Conservation (phyloP, 2,888 invertebrate genomes). For the Thymelicus lineola region DNA sequence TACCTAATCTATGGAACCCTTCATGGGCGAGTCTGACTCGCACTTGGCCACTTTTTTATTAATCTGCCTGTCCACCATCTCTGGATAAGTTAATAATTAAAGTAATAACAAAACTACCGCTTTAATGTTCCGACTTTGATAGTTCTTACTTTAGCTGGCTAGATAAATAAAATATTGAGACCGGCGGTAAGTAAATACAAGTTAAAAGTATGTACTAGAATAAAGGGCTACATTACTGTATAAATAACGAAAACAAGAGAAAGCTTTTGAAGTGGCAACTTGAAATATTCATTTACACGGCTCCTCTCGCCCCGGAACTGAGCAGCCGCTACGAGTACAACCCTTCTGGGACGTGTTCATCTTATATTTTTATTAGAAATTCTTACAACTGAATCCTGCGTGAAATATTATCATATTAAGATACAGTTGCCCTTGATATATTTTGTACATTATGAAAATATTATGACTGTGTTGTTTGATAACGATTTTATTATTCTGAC, state of each 20-base stretch:
- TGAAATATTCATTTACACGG: conserved; percentile 31
- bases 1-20: too few species aligned
- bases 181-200: neutral
- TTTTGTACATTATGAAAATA: neutral
- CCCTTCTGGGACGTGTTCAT: conserved; percentile 21
- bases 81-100: too few species aligned
- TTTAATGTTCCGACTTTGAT: too few species aligned
- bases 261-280: conserved; percentile 30
- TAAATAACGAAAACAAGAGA: conserved; percentile 32
- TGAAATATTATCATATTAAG: conserved; percentile 2
- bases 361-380: conserved; percentile 17
- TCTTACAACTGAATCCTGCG: neutral
- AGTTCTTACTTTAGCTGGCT: too few species aligned
- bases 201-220: neutral
- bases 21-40: too few species aligned
- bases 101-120: too few species aligned
- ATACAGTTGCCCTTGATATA: neutral
- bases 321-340: neutral
- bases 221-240: conserved; percentile 3
- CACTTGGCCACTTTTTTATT: too few species aligned
- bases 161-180: too few species aligned
- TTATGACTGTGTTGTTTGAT: too few species aligned
- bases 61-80: too few species aligned
- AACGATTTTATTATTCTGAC: too few species aligned
- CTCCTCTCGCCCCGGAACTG: conserved; percentile 11